Base-by-base conservation (phyloP, 2,797 vertebrate species). In the Acipenser ruthenus region DNA sequence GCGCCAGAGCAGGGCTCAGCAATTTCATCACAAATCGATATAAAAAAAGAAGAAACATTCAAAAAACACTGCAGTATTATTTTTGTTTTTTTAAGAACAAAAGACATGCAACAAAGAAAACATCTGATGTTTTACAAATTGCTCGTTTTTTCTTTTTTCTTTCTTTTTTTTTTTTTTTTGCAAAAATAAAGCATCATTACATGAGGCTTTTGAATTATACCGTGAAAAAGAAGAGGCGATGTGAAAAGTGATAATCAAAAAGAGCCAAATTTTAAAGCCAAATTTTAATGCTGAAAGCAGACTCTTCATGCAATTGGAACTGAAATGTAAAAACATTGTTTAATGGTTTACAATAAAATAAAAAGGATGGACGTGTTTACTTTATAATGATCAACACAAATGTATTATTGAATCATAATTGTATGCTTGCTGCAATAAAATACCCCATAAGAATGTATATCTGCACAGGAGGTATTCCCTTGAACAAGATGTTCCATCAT, bases 71-170 rank as follows among this genome's bases (percentile, higher is more conserved):
- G 83, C 87, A 88, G 80, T 85, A 79, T 80, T 81, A 37, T 70
- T 74, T 75, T 86, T 88, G 90, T 87, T 92, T 90, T 93, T 90
- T 84, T 81, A 88, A 86, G 86, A 90, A 89, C 84, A 81, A 86
- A 89, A 84, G 78, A 90, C 89, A 91, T 91, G 89, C 89, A 89
- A 91, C 86, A 87, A 89, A 91, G 82, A 86, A 89, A 91, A 91
- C 87, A 89, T 87, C 83, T 88, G 50, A 87, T 88, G 86, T 91
- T 89, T 90, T 88, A 89, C 87, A 88, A 89, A 90, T 83, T 81
- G 81, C 84, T 83, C 76, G 60, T 78, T 66, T 71, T 71, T 68
- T 67, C 63, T 67, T 69, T 68, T 76, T 80, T 72, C 73, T 75
- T 71, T 72, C 2, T 77, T 49, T 78, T 73, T 74, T 70, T 74